A percentile compares a stretch with the other conserved stretches of the same genome.
Evolutionary conservation across 2,888 invertebrate species (phyloP).

Genomic region (Drosophila kambysellisi): DNA sequence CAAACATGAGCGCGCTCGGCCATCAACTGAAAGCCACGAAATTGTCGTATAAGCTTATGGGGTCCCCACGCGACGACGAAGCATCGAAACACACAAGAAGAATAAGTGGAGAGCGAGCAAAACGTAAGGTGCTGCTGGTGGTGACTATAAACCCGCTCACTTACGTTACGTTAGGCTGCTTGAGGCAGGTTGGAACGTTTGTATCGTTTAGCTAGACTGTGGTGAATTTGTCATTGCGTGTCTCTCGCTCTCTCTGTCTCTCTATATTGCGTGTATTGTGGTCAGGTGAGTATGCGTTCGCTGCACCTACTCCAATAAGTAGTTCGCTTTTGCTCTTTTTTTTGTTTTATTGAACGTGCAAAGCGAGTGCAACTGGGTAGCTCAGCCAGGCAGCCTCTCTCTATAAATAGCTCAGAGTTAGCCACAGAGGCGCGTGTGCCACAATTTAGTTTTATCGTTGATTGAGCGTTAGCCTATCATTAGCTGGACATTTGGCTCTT

Average conservation of each 20-base stretch:
- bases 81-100: constrained; percentile 32
- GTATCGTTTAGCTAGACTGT: constrained; percentile 18
- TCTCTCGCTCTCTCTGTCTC: constrained; percentile 18
- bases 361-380: constrained; percentile 47
- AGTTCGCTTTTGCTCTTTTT: constrained; percentile 42
- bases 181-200: constrained; percentile 66
- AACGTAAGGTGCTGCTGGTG: constrained; percentile 44
- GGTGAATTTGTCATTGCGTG: constrained; percentile 42
- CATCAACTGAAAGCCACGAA: constrained; percentile 65
- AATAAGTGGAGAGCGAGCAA: constrained; percentile 27
- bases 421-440: constrained; percentile 69
- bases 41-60: constrained; percentile 57
- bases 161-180: constrained; percentile 58
- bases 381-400: constrained; percentile 37
- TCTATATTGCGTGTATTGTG: constrained; percentile 37
- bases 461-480: constrained; percentile 79
- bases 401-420: constrained; percentile 64
- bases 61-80: constrained; percentile 38
- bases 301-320: constrained; percentile 64
- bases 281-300: constrained; percentile 63
- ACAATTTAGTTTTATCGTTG: constrained; percentile 79
- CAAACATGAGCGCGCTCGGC: constrained; percentile 64
- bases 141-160: constrained; percentile 19
- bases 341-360: constrained; percentile 58
- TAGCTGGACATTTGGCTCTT: constrained; percentile 68